Evolutionary conservation across 1,140 invertebrate genomes (phyloP).

Genomic region (Psilanteris sp.): DNA sequence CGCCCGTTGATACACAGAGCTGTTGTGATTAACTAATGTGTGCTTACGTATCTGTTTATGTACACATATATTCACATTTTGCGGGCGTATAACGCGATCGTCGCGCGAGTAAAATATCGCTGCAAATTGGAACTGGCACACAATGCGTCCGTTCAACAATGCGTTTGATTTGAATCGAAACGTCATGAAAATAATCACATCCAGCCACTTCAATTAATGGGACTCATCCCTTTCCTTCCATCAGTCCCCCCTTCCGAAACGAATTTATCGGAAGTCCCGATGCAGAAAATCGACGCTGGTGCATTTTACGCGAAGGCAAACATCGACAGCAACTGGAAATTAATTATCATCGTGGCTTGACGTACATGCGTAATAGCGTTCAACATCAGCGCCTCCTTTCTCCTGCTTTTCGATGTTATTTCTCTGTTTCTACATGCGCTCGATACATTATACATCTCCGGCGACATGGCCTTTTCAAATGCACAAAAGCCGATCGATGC

Average conservation of each 20-base stretch:
- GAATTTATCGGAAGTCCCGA: conserved; percentile 65
- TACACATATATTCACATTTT: conserved; percentile 33
- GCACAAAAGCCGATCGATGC: conserved; percentile 40
- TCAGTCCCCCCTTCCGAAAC: conserved; percentile 17
- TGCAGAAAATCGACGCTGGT: conserved; percentile 61
- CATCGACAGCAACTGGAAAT: conserved; percentile 55
- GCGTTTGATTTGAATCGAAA: conserved; percentile 74
- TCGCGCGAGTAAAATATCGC: conserved; percentile 68
- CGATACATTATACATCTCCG: conserved; percentile 53
- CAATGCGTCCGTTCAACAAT: conserved; percentile 72
- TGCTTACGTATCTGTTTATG: conserved; percentile 55
- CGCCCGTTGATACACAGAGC: conserved; percentile 7
- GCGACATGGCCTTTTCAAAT: conserved; percentile 33
- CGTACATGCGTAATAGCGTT: conserved; percentile 50
- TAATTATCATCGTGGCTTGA: conserved; percentile 56
- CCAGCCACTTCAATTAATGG: conserved; percentile 69
- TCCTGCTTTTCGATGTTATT: conserved; percentile 23
- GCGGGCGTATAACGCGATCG: conserved; percentile 29
- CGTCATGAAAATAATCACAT: conserved; percentile 75
- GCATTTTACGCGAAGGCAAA: conserved; percentile 61
- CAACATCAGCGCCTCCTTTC: conserved; percentile 1
- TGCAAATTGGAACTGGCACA: conserved; percentile 69
- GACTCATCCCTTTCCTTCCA: conserved; percentile 2
- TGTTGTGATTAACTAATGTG: conserved; percentile 21
- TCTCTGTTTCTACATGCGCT: conserved; percentile 16